Base-by-base conservation (phyloP, 1,140 invertebrate genomes). In the Drosophila navojoa region DNA sequence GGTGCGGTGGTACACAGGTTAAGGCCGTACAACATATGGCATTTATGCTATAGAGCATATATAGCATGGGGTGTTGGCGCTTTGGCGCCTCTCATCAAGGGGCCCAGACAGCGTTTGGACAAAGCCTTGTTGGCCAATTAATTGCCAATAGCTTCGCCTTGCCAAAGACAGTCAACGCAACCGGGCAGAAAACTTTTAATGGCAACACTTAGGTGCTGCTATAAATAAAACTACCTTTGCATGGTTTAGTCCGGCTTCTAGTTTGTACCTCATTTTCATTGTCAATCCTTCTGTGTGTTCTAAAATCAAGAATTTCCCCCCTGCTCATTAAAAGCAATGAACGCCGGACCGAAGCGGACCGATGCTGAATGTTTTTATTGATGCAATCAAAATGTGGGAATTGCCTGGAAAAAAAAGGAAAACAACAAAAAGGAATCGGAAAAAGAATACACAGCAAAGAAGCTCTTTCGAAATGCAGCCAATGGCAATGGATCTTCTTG, bases 41-140 rank as follows among this genome's bases (percentile, higher is more conserved):
- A 38, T 42, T 25, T 49, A 42, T 66, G 57, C 25, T 49, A 38
- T 52, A 27, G 27, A 47, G 57, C 25, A 45, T 54, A 29, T 53
- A 68, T 63, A 52, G 54, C 59, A 76, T 71, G 79, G 82, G 84
- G 82, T 87, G 84, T 87, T 89, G 84, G 73, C 77, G 78, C 79
- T 89, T 86, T 89, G 84, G 84, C 84, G 84, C 84, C 84, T 89
- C 84, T 89, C 84, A 89, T 89, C 84, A 87, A 75, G 84, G 52
- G 53, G 42, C 9, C 71, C 72, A 86, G 82, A 76, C 81, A 71
- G 61, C 63, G 50, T 86, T 85, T 87, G 81, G 81, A 79, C 78
- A 85, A 85, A 86, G 84, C 75, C 82, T 77, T 77, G 82, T 74
- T 71, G 70, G 35, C 82, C 77, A 86, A 86, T 89, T 86, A 86